These are phyloP conservation scores for Pleuronectes platessa DNA, from an alignment of 2,113 vertebrate genomes.

Conservation along the genomic window DNA sequence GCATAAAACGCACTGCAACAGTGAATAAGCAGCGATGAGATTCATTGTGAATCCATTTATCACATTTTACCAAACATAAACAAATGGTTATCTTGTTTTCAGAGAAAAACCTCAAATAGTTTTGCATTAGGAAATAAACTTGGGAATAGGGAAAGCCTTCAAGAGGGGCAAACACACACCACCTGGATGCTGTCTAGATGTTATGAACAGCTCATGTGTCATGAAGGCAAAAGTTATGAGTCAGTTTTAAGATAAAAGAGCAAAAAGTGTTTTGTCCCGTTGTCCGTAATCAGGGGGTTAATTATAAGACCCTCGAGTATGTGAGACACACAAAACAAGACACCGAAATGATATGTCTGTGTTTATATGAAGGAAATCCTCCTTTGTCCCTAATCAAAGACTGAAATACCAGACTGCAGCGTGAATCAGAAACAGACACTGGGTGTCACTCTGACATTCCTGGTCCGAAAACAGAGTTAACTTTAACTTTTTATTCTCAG, in stretches of 20 bases:
- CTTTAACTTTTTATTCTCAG: constrained; percentile 14
- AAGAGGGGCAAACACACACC: constrained; percentile 28
- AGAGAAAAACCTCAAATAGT: no score
- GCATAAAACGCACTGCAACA: background rate
- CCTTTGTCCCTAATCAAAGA: constrained; percentile 33
- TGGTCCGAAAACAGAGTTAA: constrained; percentile 10
- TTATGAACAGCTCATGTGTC: constrained; percentile 67
- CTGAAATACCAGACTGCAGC: constrained; percentile 14
- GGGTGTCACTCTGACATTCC: background rate
- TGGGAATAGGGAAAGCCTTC: background rate
- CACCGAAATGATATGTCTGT: constrained; percentile 36
- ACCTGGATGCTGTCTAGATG: constrained; percentile 64
- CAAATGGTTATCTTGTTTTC: no score
- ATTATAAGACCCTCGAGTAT: constrained; percentile 44
- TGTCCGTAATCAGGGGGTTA: constrained; percentile 47
- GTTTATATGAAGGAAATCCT: constrained; percentile 34
- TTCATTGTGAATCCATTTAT: no score
- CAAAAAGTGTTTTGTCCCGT: constrained; percentile 25
- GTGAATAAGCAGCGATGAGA: no score
- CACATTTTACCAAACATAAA: no score
- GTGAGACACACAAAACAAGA: constrained; percentile 46
- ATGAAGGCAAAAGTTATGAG: constrained; percentile 59
- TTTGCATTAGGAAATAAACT: background rate
- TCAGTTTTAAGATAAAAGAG: constrained; percentile 63
- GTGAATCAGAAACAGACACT: constrained; percentile 53